Evolutionary conservation across 2,113 vertebrate species (phyloP), one percentile per base, ranked within the genome.

Genomic region (Tursiops truncatus): DNA sequence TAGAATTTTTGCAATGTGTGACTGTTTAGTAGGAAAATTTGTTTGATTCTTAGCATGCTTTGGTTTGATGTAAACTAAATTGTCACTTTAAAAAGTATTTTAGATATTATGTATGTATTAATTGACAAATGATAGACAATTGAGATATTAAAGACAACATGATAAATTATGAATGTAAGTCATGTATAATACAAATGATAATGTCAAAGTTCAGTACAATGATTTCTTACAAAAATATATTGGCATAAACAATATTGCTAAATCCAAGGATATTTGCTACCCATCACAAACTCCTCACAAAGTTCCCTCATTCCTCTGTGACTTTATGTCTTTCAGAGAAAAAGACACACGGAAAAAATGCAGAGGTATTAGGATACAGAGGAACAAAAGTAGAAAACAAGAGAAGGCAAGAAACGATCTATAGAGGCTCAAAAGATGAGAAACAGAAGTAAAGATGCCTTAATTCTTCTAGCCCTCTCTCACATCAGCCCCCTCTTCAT

Each of bases 1-100:
- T 53, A 81, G 12, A 74, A 63, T 74, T 76, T 95, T 94, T 80
- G 31, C 31, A 95, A 65, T 2, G 33, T 90, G 53, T 71, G 58
- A 90, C 10, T 95, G 28, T 90, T 97, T 15, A 76, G 38, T 28
- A 96, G 26, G 70, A 73, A 93, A 96, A 93, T 83, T 18, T 83
- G 53, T 74, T 93, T 96, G 41, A 94, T 68, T 96, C n/a, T 83
- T 83, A 87, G 3, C 11, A 74, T 65, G 68, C 33, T 83, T 83
- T 93, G 36, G 28, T 67, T 85, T 92, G 44, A 73, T 15, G 36
- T 91, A 95, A 83, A 86, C 21, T 74, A 86, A 96, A 81, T 60
- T 90, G 63, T 91, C 47, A 77, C 63, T 88, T 95, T 70, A n/a
- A 89, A 67, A 94, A 87, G 6, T 44, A 83, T 74, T 87, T 95